phyloP scores from a whole-genome alignment of 2,113 vertebrate species.

The Caracal caracal region DNA sequence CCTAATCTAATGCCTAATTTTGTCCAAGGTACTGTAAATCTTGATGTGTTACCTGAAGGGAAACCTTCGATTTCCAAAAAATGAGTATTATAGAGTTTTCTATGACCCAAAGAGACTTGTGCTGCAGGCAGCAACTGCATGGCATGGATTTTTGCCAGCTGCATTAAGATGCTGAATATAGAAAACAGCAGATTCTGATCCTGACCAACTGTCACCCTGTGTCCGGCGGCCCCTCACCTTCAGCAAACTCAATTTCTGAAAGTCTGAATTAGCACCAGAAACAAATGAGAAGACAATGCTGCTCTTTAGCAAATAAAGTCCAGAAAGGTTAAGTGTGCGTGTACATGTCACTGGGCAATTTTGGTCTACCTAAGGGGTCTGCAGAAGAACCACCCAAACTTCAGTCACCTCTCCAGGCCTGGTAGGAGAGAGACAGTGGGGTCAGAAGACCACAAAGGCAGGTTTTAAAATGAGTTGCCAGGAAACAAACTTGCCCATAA shows the following conservation, averaged over 20 bases:
- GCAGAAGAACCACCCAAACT: neutral
- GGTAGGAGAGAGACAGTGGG: neutral
- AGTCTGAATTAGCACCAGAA: slow-evolving; percentile 18
- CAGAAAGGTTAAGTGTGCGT: neutral
- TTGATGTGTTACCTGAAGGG: slow-evolving; percentile 74
- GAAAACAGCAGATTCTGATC: slow-evolving; percentile 39
- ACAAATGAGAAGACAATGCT: neutral
- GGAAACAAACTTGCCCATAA: neutral
- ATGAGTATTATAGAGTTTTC: slow-evolving; percentile 67
- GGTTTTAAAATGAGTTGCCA: neutral
- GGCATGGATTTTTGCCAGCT: slow-evolving; percentile 27
- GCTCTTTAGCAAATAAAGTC: neutral
- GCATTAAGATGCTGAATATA: slow-evolving; percentile 26
- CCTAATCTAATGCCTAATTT: slow-evolving; percentile 69
- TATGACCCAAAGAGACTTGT: slow-evolving; percentile 59
- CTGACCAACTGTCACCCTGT: neutral
- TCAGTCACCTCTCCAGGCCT: neutral
- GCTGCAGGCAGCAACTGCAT: fast-evolving
- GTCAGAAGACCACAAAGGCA: neutral
- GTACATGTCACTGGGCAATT: neutral
- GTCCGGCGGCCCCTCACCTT: neutral
- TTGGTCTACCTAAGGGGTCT: neutral
- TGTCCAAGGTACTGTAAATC: slow-evolving; percentile 66
- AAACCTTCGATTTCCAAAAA: slow-evolving; percentile 70
- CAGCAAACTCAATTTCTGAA: neutral